Conservation (phyloP, 2,113 vertebrate species). For the Octodon degus region DNA sequence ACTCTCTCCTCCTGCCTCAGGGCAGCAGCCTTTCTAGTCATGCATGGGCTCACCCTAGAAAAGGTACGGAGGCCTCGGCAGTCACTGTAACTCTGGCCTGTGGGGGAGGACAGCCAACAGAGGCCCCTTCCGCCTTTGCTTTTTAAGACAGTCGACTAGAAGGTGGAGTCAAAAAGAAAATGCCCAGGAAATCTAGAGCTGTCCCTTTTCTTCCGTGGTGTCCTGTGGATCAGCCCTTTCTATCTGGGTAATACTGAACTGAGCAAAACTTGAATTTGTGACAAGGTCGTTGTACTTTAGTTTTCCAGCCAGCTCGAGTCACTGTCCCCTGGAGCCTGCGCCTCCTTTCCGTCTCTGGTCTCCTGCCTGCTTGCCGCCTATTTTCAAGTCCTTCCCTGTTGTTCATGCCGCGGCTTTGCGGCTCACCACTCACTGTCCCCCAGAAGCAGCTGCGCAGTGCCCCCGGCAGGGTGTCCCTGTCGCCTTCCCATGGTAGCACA, state of each 20-base stretch:
- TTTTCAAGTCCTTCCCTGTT: slow-evolving; percentile 9
- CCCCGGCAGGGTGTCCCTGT: background rate
- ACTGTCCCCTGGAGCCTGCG: background rate
- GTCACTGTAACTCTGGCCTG: background rate
- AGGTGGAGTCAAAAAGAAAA: background rate
- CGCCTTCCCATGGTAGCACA: accelerated
- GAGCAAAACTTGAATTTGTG: background rate
- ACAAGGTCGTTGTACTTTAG: background rate
- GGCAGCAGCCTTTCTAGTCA: background rate
- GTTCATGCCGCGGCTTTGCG: background rate
- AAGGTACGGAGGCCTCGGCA: background rate
- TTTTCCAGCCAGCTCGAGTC: background rate
- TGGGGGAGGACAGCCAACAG: background rate
- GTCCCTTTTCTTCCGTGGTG: background rate
- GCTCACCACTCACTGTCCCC: background rate
- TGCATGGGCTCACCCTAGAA: background rate
- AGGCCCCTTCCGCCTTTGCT: background rate
- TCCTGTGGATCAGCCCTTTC: background rate
- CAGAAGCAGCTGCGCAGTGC: background rate
- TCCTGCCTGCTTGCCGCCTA: background rate
- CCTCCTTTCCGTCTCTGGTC: background rate
- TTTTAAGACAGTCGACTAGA: background rate
- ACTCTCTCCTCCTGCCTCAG: accelerated
- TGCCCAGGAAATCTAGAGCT: background rate
- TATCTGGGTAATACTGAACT: background rate